A percentile compares a stretch with the other conserved stretches of the same genome.
Conservation (phyloP, 1,140 invertebrate species). For the Latrodectus geometricus region DNA sequence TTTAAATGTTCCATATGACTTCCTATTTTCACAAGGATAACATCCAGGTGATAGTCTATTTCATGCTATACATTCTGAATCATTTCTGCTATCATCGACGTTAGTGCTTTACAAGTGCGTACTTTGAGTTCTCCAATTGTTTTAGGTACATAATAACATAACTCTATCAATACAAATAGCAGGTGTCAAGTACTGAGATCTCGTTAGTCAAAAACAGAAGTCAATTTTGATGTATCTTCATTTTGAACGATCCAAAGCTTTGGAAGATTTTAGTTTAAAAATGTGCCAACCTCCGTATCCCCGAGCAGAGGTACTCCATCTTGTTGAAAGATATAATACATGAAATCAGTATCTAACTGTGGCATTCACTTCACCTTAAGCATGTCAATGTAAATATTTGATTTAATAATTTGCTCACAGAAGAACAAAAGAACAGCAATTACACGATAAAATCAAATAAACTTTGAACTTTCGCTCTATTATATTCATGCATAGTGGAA, state of each 20-base stretch:
- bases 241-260: constrained; percentile 39
- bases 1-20: no score
- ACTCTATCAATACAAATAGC: not conserved
- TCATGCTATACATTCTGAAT: not conserved
- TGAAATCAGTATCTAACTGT: constrained; percentile 27
- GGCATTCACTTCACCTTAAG: constrained; percentile 44
- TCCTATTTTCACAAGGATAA: no score
- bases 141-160: not conserved
- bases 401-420: constrained; percentile 30
- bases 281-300: constrained; percentile 40
- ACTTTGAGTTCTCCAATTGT: constrained; percentile 10
- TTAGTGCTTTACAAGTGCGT: not conserved
- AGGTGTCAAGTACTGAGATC: not conserved
- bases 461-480: no score
- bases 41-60: no score
- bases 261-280: constrained; percentile 47
- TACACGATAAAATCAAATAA: not conserved
- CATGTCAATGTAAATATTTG: constrained; percentile 31
- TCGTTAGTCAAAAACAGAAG: not conserved
- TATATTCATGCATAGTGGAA: no score
- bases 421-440: constrained; percentile 48
- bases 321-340: constrained; percentile 52
- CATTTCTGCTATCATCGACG: not conserved
- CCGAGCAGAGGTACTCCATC: constrained; percentile 53
- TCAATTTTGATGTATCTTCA: no score